Percentiles rank a stretch among this genome's conserved stretches.
Evolutionary conservation across 2,113 vertebrate genomes (phyloP).

Genomic region (Rhabdornis inornatus): DNA sequence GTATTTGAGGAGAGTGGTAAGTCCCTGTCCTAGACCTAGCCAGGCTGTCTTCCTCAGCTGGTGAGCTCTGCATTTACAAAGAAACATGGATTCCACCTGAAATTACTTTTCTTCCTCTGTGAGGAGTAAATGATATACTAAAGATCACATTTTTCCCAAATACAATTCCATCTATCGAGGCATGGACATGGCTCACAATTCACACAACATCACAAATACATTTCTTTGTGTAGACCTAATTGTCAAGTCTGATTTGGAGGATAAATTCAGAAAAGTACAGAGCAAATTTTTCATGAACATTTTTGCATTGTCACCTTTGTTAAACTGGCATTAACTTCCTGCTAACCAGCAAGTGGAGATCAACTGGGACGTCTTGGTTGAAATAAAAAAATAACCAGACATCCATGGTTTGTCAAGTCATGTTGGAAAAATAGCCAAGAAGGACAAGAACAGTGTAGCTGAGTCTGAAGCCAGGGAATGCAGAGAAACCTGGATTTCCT

Average conservation of each 20-base stretch:
- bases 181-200: neutral
- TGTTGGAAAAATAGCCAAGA: neutral
- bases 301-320: neutral
- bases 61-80: neutral
- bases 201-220: neutral
- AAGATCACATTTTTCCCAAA: neutral
- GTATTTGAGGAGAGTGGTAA: neutral
- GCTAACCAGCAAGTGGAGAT: neutral
- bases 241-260: neutral
- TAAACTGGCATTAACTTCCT: neutral
- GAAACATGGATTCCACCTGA: neutral
- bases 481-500: neutral
- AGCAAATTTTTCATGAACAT: neutral
- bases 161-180: neutral
- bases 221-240: neutral
- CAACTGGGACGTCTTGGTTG: rapidly evolving
- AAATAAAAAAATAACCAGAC: neutral
- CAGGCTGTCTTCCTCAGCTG: neutral
- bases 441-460: neutral
- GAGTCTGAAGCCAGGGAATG: neutral
- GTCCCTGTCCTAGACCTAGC: neutral
- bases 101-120: neutral
- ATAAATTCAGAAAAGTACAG: neutral
- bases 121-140: neutral
- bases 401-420: neutral